Percentiles rank a stretch among this genome's conserved stretches.
These are phyloP conservation scores for Orthonyx spaldingii DNA, from an alignment of 2,113 vertebrate species.

Conservation along the genomic window DNA sequence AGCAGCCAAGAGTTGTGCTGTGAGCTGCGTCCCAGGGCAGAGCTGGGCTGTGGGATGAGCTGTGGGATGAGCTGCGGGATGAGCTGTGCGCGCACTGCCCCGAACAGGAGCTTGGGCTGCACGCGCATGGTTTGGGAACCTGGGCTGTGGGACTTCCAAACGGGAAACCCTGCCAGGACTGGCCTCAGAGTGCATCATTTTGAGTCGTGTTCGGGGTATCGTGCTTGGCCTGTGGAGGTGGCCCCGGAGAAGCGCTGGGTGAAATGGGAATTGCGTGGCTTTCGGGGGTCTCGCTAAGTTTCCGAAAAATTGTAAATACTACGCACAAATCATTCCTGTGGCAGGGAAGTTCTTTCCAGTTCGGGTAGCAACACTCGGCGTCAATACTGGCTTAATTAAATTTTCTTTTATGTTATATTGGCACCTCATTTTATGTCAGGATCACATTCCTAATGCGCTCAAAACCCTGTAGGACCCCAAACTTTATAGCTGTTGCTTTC, in stretches of 20 bases:
- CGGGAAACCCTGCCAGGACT: neutral
- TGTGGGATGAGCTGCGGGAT: too few relatives aligned
- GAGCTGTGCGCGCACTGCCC: accelerated
- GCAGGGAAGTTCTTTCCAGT: neutral
- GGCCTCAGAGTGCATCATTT: neutral
- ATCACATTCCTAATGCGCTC: slow-evolving; percentile 19
- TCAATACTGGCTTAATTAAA: slow-evolving; percentile 37
- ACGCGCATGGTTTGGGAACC: accelerated
- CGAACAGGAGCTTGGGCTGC: neutral
- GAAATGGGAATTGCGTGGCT: neutral
- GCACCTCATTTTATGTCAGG: slow-evolving; percentile 27
- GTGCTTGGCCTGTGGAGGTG: neutral
- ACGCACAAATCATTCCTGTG: neutral
- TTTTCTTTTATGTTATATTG: slow-evolving; percentile 44
- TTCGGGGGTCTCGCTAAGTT: slow-evolving; percentile 3
- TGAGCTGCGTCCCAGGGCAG: neutral
- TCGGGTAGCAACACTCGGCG: neutral
- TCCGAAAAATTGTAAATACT: neutral
- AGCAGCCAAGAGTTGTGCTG: neutral
- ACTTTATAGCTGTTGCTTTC: slow-evolving; percentile 55
- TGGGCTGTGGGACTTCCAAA: neutral
- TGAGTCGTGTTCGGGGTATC: accelerated
- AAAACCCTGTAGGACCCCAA: slow-evolving; percentile 54
- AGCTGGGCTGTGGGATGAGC: neutral
- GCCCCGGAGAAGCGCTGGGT: neutral